Percentiles rank a stretch among this genome's conserved stretches.
phyloP scores from a whole-genome alignment of 2,113 vertebrate genomes.

The Myrmecobius fasciatus region DNA sequence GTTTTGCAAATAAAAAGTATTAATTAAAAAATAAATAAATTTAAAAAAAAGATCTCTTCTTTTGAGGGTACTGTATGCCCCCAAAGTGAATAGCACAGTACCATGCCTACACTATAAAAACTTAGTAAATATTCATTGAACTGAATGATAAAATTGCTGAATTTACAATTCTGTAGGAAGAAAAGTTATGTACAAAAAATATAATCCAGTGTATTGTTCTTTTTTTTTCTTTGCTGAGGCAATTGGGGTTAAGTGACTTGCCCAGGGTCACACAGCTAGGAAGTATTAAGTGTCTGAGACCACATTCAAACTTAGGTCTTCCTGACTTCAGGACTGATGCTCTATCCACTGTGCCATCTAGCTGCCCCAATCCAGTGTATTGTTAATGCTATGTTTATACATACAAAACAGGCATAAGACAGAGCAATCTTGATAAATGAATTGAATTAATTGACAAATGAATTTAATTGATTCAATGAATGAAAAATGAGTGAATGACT shows the following conservation, averaged over 20 bases:
- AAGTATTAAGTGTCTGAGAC: too few species aligned
- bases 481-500: neutral
- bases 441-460: neutral
- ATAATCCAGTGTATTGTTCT: neutral
- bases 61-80: neutral
- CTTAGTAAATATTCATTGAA: neutral
- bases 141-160: neutral
- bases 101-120: neutral
- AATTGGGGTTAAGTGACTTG: too few species aligned
- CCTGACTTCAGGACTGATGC: too few species aligned
- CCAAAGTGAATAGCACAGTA: neutral
- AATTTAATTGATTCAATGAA: slow-evolving; percentile 7
- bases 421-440: neutral
- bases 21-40: too few species aligned
- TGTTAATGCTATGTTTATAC: neutral
- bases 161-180: neutral
- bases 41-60: neutral
- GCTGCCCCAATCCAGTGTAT: too few species aligned
- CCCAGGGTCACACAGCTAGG: too few species aligned
- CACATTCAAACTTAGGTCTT: too few species aligned
- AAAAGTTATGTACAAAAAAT: neutral
- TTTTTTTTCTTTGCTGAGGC: too few species aligned
- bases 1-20: too few species aligned
- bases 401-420: neutral
- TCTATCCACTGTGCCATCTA: too few species aligned